Percentiles rank a stretch among this genome's conserved stretches.
phyloP scores from a whole-genome alignment of 2,797 vertebrate genomes.

The Muscicapa comitata region DNA sequence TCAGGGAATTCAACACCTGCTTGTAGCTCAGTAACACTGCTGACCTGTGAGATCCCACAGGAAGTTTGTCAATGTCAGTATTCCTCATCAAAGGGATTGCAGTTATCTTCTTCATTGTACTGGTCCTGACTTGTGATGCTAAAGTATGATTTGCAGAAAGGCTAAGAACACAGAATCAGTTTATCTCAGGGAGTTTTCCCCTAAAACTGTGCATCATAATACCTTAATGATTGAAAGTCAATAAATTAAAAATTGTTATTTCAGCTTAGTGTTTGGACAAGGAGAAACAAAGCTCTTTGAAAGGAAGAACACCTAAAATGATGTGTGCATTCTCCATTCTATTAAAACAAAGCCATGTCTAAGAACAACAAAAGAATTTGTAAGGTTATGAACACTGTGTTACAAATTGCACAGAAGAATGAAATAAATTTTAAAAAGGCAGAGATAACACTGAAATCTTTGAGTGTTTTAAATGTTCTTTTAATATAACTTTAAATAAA shows the following conservation, averaged over 20 bases:
- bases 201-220: neutral
- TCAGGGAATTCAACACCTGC: neutral
- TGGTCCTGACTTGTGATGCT: neutral
- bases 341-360: neutral
- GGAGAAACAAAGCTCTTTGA: neutral
- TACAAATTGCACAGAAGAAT: neutral
- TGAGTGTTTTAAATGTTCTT: neutral
- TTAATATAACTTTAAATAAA: neutral
- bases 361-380: neutral
- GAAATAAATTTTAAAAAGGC: neutral
- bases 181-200: neutral
- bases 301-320: neutral
- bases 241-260: neutral
- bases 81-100: neutral
- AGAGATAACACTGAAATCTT: neutral
- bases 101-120: neutral
- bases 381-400: neutral
- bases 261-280: neutral
- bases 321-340: neutral
- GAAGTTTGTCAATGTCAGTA: neutral
- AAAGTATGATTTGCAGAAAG: neutral
- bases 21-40: neutral
- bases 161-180: neutral
- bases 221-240: neutral
- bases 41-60: neutral